These are phyloP conservation scores for Ranitomeya imitator DNA, from an alignment of 2,113 vertebrate species.

Conservation along the genomic window DNA sequence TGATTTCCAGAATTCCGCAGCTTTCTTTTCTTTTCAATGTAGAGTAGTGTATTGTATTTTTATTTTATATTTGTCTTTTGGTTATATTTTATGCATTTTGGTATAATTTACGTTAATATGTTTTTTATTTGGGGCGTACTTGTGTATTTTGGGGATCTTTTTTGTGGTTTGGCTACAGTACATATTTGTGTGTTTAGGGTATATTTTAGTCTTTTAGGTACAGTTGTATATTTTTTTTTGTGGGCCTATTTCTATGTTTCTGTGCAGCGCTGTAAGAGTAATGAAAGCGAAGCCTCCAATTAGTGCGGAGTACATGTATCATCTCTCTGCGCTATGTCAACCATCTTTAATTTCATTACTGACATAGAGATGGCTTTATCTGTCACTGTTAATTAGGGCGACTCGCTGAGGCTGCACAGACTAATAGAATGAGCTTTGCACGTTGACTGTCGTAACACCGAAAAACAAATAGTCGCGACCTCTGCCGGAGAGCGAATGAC, in stretches of 20 bases:
- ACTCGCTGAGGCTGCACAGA: slow-evolving; percentile 83
- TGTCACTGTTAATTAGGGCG: slow-evolving; percentile 93
- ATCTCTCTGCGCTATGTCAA: slow-evolving; percentile 93
- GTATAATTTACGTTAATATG: neutral
- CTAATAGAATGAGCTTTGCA: slow-evolving; percentile 70
- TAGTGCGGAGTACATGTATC: slow-evolving; percentile 82
- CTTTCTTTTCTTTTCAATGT: too few relatives aligned
- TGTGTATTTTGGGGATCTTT: neutral
- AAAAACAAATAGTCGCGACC: slow-evolving; percentile 64
- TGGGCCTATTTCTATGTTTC: neutral
- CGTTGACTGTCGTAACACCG: slow-evolving; percentile 71
- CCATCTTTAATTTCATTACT: slow-evolving; percentile 92
- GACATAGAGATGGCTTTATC: slow-evolving; percentile 90
- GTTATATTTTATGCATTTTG: too few relatives aligned
- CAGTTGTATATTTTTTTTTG: neutral
- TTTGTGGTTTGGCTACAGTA: too few relatives aligned
- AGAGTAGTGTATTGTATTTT: too few relatives aligned
- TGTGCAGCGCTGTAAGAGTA: slow-evolving; percentile 66
- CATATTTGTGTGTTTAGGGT: too few relatives aligned
- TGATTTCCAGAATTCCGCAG: too few relatives aligned
- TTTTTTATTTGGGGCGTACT: neutral
- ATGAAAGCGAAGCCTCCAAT: slow-evolving; percentile 81
- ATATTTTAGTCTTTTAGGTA: too few relatives aligned
- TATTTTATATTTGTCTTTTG: too few relatives aligned
- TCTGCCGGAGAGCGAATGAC: slow-evolving; percentile 59